phyloP scores from a whole-genome alignment of 2,888 invertebrate genomes.

The Belgica antarctica region DNA sequence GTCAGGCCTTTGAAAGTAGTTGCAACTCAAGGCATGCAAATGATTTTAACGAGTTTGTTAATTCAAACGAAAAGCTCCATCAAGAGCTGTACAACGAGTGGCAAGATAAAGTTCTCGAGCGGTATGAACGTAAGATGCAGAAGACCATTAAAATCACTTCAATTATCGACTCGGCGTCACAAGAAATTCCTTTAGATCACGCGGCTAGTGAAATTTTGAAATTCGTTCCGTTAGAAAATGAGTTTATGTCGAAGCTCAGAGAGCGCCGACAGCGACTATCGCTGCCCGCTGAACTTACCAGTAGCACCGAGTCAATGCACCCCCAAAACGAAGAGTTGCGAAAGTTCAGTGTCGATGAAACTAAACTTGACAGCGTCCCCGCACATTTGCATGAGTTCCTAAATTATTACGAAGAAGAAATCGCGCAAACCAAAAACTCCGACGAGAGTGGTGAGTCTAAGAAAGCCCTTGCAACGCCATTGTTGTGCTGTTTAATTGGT shows the following conservation, averaged over 20 bases:
- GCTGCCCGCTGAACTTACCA: conserved; percentile 63
- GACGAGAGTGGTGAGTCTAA: conserved; percentile 58
- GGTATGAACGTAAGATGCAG: conserved; percentile 73
- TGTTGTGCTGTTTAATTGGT: conserved; percentile 58
- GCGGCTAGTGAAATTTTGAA: conserved; percentile 53
- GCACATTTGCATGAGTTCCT: conserved; percentile 78
- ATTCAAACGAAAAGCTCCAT: conserved; percentile 54
- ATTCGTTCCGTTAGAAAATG: conserved; percentile 57
- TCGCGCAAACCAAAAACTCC: conserved; percentile 49
- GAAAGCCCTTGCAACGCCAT: conserved; percentile 50
- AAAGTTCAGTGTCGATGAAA: conserved; percentile 49
- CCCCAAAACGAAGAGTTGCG: conserved; percentile 46
- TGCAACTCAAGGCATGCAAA: conserved; percentile 20
- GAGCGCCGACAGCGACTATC: conserved; percentile 69
- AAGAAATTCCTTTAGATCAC: conserved; percentile 47
- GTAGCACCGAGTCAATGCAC: conserved; percentile 56
- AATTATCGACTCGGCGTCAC: conserved; percentile 52
- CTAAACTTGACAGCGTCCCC: conserved; percentile 57
- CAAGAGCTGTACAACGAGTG: conserved; percentile 84
- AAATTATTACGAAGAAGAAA: conserved; percentile 60
- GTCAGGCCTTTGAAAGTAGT: background rate
- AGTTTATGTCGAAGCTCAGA: conserved; percentile 74
- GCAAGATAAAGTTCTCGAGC: conserved; percentile 72
- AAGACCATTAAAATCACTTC: conserved; percentile 75
- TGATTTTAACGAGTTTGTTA: conserved; percentile 41